Evolutionary conservation across 2,113 vertebrate species (phyloP).

Genomic region (Phalacrocorax pelagicus): DNA sequence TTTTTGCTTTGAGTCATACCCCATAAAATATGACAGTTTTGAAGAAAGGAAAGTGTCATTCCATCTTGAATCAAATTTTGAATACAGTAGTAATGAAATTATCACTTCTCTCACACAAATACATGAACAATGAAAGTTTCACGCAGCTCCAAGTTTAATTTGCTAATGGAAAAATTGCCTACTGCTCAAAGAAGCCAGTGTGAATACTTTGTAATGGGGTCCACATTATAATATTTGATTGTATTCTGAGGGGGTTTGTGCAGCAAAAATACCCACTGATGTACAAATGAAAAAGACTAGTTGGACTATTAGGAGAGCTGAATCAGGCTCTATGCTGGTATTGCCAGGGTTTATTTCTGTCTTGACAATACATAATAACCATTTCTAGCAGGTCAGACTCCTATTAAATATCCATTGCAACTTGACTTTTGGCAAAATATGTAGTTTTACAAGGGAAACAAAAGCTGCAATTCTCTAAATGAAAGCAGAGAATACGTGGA

Average conservation of each 20-base stretch:
- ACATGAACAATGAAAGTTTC: conserved; percentile 34
- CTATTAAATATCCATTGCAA: conserved; percentile 42
- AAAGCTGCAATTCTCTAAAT: conserved; percentile 44
- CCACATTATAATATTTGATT: conserved; percentile 56
- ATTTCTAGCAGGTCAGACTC: conserved; percentile 36
- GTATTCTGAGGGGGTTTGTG: conserved; percentile 1
- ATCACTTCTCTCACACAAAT: conserved; percentile 35
- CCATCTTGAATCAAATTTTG: conserved; percentile 17
- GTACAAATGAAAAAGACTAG: conserved; percentile 7
- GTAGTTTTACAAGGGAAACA: conserved; percentile 46
- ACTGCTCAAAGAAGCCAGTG: conserved; percentile 45
- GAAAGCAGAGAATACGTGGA: background rate
- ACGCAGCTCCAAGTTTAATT: conserved; percentile 30
- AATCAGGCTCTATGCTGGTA: conserved; percentile 15
- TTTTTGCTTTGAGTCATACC: conserved; percentile 36
- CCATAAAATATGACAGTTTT: conserved; percentile 46
- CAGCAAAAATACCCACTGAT: conserved; percentile 26
- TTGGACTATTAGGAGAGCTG: background rate
- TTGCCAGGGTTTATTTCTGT: conserved; percentile 40
- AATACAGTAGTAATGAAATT: conserved; percentile 55
- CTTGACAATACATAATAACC: conserved; percentile 42
- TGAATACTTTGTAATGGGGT: conserved; percentile 49
- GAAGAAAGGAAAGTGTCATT: conserved; percentile 61
- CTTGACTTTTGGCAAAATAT: conserved; percentile 47
- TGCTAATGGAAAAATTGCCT: conserved; percentile 56